Conservation (phyloP, 2,113 vertebrate species). For the Paradisaea rubra region DNA sequence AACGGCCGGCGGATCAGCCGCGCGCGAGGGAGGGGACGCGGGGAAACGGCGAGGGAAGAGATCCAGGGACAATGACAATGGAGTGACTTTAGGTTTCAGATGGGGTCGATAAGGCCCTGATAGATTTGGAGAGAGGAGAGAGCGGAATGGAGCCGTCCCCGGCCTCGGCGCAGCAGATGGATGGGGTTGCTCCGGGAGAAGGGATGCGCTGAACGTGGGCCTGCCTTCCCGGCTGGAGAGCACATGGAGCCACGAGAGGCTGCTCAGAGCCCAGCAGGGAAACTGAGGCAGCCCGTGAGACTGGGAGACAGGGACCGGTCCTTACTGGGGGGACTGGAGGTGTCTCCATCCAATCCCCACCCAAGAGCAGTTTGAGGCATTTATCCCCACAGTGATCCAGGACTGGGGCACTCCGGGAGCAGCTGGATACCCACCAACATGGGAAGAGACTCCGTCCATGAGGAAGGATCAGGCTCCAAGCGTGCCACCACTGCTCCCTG, state of each 20-base stretch:
- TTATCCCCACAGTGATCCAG: rapidly evolving
- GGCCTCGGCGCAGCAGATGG: not conserved
- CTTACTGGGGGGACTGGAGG: rapidly evolving
- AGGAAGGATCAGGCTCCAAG: not conserved
- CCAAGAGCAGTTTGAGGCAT: not conserved
- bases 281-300: not conserved
- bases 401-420: not conserved
- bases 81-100: constrained; percentile 62
- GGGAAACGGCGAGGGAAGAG: not conserved
- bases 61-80: constrained; percentile 41
- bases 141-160: constrained; percentile 34
- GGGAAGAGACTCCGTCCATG: not conserved
- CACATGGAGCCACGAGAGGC: rapidly evolving
- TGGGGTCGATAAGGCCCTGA: constrained; percentile 50
- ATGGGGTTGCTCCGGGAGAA: not conserved
- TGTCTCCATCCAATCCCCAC: not conserved
- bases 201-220: not conserved
- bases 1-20: not conserved
- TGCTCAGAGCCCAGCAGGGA: not conserved
- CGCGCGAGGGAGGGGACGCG: not conserved
- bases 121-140: constrained; percentile 55
- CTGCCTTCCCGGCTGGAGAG: not conserved
- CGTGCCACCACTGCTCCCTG: not conserved
- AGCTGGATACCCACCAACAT: rapidly evolving
- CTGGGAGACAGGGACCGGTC: rapidly evolving